Evolutionary conservation across 2,113 vertebrate genomes (phyloP).

Genomic region (Poecilia latipinna): DNA sequence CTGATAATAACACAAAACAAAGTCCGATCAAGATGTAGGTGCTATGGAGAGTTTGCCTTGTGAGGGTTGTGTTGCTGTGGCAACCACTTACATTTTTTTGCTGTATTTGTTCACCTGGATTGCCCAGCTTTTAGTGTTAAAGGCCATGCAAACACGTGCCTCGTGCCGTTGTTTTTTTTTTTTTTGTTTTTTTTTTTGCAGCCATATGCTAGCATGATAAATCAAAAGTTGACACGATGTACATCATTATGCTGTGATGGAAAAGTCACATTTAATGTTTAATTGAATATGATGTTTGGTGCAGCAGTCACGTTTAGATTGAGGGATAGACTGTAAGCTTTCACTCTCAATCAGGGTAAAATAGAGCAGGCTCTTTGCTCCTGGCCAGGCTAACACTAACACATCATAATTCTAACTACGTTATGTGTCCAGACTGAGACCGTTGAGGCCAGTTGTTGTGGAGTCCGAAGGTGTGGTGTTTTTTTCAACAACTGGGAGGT

Average conservation of each 20-base stretch:
- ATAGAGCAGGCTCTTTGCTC: constrained; percentile 51
- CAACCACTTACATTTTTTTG: constrained; percentile 50
- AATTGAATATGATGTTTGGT: constrained; percentile 6
- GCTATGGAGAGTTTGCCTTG: constrained; percentile 4
- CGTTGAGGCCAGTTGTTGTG: constrained; percentile 30
- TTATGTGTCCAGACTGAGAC: constrained; percentile 30
- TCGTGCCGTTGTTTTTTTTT: not conserved
- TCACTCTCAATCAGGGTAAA: constrained; percentile 44
- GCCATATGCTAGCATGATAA: not conserved
- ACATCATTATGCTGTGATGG: not conserved
- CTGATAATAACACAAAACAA: constrained; percentile 16
- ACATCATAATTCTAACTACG: constrained; percentile 36
- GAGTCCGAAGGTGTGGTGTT: constrained; percentile 8
- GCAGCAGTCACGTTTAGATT: constrained; percentile 13
- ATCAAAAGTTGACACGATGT: constrained; percentile 4
- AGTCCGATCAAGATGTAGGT: constrained; percentile 26
- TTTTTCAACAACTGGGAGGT: constrained; percentile 15
- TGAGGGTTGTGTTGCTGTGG: constrained; percentile 39
- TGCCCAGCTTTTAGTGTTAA: constrained; percentile 8
- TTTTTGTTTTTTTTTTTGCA: constrained; percentile 6
- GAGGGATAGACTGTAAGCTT: constrained; percentile 14
- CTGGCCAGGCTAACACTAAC: constrained; percentile 16
- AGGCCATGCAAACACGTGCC: constrained; percentile 10
- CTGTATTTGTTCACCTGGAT: constrained; percentile 53
- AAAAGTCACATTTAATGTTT: not conserved